Percentiles rank a stretch among this genome's conserved stretches.
phyloP scores from a whole-genome alignment of 2,888 invertebrate genomes.

The Odontocolon sp. region DNA sequence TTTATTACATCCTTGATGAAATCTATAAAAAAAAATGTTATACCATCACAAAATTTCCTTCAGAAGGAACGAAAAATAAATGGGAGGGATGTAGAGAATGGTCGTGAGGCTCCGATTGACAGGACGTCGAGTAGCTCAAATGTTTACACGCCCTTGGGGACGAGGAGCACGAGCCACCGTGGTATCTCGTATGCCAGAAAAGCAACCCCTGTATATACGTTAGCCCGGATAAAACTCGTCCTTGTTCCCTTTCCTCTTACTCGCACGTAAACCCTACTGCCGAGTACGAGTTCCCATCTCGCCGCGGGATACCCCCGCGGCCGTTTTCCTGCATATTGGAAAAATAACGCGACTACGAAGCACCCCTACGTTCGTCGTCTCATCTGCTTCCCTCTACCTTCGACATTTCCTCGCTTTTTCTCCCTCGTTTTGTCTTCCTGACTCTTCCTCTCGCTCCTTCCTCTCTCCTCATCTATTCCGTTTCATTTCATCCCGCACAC shows the following conservation, averaged over 20 bases:
- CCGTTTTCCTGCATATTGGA: slow-evolving; percentile 70
- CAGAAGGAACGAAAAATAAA: slow-evolving; percentile 20
- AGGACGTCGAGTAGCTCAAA: slow-evolving; percentile 70
- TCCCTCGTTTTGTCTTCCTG: slow-evolving; percentile 37
- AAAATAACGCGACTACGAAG: slow-evolving; percentile 68
- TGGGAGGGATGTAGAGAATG: not conserved
- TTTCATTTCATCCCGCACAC: slow-evolving; percentile 48
- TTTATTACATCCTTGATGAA: no score
- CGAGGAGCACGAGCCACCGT: slow-evolving; percentile 57
- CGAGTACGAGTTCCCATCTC: slow-evolving; percentile 60
- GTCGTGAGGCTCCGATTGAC: slow-evolving; percentile 69
- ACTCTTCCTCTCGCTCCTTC: slow-evolving; percentile 37
- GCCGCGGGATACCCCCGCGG: slow-evolving; percentile 52
- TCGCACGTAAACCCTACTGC: slow-evolving; percentile 11
- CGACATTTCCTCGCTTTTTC: slow-evolving; percentile 32
- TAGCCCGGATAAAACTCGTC: slow-evolving; percentile 55
- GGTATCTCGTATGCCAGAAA: slow-evolving; percentile 54
- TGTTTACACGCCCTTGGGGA: slow-evolving; percentile 77
- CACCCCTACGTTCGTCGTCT: slow-evolving; percentile 27
- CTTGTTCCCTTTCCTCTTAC: slow-evolving; percentile 34
- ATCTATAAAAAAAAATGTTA: no score
- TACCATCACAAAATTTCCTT: no score
- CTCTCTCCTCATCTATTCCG: not conserved
- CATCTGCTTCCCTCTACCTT: slow-evolving; percentile 22
- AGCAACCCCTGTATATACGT: slow-evolving; percentile 52